phyloP scores from a whole-genome alignment of 2,888 invertebrate genomes.

The Marronus borbonicus region DNA sequence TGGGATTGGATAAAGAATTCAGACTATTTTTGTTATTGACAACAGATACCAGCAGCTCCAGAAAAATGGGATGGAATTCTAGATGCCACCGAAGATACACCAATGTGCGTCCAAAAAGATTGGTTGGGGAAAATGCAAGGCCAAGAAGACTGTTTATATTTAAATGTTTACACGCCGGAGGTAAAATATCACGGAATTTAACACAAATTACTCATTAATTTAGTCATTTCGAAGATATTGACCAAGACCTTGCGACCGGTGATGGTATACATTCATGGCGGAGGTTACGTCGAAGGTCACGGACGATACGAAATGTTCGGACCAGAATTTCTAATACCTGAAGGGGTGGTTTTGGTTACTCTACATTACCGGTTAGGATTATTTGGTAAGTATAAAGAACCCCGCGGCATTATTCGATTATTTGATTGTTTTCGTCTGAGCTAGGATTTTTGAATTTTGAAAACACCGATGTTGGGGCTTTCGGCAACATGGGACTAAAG shows the following conservation, averaged over 20 bases:
- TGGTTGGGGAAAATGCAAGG: conserved; percentile 55
- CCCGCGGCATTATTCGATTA: too few relatives aligned
- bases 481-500: conserved; percentile 71
- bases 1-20: too few relatives aligned
- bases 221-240: conserved; percentile 27
- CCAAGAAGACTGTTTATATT: conserved; percentile 69
- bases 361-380: conserved; percentile 72
- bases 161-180: conserved; percentile 66
- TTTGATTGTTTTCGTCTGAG: too few relatives aligned
- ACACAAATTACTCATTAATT: neutral
- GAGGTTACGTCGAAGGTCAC: conserved; percentile 16
- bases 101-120: conserved; percentile 37
- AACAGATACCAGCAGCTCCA: conserved; percentile 67
- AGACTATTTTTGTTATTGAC: neutral
- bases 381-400: conserved; percentile 57
- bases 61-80: conserved; percentile 68
- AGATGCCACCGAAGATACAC: conserved; percentile 66
- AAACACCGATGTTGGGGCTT: conserved; percentile 67
- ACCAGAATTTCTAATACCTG: conserved; percentile 70
- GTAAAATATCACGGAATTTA: conserved; percentile 42
- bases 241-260: conserved; percentile 26
- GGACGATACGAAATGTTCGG: conserved; percentile 39
- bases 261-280: conserved; percentile 47
- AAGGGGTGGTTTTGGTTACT: conserved; percentile 70
- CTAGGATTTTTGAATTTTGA: conserved; percentile 68